Base-by-base conservation (phyloP, 2,888 invertebrate species). In the Ceraclea dissimilis region DNA sequence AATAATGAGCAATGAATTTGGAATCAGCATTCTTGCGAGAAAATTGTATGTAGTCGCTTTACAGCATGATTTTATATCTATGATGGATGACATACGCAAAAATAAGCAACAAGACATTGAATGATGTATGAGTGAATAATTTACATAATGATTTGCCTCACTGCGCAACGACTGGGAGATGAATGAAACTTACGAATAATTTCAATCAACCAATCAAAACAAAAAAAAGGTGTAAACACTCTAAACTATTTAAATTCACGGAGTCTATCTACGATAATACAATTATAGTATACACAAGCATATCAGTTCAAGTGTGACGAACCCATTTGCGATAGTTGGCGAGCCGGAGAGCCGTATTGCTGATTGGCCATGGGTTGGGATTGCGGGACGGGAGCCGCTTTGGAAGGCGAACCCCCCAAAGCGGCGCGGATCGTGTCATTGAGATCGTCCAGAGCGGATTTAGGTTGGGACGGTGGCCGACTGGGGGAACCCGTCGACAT, bases 371-470 rank as follows among this genome's bases (percentile, higher is more conserved):
- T 70, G 69, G 57, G 48, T 31, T 55, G 48, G 52, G 56, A 51
- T 31, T 56, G 59, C 26, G 61, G 61, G 39, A 55, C 48, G 53
- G 57, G 18, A 65, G 64, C 66, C 58, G 66, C 64, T 63, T 72
- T 73, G 53, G 75, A 73, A 51, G 83, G 82, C 53, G 83, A 83
- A 58, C 82, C 82, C 51, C 84, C 84, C 66, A 85, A 77, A 51
- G 83, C 82, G 78, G 82, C 81, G 57, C 83, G 76, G 74, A 85
- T 84, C 56, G 79, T 82, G 66, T 84, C 83, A 66, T 84, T 84
- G 63, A 85, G 77, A 65, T 84, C 84, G 67, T 84, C 84, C 69
- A 84, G 80, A 33, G 84, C 84, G 64, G 82, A 83, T 66, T 83
- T 84, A 54, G 76, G 75, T 62, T 69, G 66, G 26, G 77, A 76